Evolutionary conservation across 2,888 invertebrate genomes (phyloP).

Genomic region (Polydrusus tereticollis): DNA sequence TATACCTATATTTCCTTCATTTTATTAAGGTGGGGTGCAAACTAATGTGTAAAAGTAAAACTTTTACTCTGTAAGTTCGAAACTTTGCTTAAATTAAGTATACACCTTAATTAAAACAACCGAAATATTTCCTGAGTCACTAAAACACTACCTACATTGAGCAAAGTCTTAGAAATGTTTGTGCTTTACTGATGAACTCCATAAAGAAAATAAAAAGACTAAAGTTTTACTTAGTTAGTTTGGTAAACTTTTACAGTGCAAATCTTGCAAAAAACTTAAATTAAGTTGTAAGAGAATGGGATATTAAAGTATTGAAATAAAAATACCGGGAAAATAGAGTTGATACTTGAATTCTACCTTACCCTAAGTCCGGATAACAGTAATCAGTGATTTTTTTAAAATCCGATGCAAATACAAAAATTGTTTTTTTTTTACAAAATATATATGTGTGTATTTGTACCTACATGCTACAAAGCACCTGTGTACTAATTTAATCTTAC

Average conservation of each 20-base stretch:
- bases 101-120: slow-evolving; percentile 12
- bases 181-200: slow-evolving; percentile 13
- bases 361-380: no score
- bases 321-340: no score
- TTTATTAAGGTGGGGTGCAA: no score
- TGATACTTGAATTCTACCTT: no score
- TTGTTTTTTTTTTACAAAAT: no score
- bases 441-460: no score
- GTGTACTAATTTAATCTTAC: no score
- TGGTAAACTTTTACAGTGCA: background rate
- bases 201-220: background rate
- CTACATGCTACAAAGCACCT: no score
- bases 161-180: slow-evolving; percentile 15
- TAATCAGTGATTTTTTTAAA: no score
- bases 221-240: background rate
- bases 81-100: background rate
- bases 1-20: no score
- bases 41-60: background rate
- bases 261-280: slow-evolving; percentile 1
- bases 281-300: background rate
- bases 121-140: slow-evolving; percentile 3
- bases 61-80: background rate
- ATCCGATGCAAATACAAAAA: no score
- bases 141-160: slow-evolving; percentile 4
- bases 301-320: background rate